These are phyloP conservation scores for Aphidius ervi DNA, from an alignment of 1,140 invertebrate species.

Conservation along the genomic window DNA sequence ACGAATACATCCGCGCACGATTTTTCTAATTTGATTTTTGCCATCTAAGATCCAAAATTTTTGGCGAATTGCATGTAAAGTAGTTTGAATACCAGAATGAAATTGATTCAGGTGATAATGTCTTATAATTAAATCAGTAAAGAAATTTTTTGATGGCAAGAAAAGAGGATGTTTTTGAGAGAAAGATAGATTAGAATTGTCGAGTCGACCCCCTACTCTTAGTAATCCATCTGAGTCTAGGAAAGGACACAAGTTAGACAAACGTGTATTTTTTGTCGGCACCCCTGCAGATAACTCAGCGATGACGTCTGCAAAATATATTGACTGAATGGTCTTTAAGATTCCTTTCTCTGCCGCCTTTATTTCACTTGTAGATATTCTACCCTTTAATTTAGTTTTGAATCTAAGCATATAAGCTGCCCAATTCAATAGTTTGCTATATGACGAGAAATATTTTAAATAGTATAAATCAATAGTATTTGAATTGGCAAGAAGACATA, in stretches of 20 bases:
- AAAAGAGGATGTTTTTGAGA: constrained; percentile 28
- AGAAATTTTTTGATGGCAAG: constrained; percentile 20
- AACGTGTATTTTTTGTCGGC: too few relatives aligned
- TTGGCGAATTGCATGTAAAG: constrained; percentile 23
- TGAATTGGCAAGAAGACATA: too few relatives aligned
- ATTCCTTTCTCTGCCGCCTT: too few relatives aligned
- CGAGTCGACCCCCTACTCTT: constrained; percentile 16
- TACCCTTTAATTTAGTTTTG: too few relatives aligned
- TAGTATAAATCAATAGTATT: too few relatives aligned
- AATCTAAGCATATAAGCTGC: too few relatives aligned
- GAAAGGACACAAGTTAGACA: neutral
- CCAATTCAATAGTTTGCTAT: too few relatives aligned
- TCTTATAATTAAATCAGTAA: constrained; percentile 26
- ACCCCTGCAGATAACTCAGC: too few relatives aligned
- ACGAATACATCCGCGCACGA: constrained; percentile 22
- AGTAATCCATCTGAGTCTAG: constrained; percentile 7
- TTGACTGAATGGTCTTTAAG: too few relatives aligned
- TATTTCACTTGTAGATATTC: too few relatives aligned
- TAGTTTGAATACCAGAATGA: constrained; percentile 32
- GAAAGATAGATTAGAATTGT: constrained; percentile 4
- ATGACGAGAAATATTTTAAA: too few relatives aligned
- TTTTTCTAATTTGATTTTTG: constrained; percentile 20
- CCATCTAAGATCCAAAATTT: constrained; percentile 27
- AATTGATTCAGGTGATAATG: constrained; percentile 27
- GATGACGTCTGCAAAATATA: too few relatives aligned